Conservation (phyloP, 1,140 invertebrate species). For the Nasonia giraulti region DNA sequence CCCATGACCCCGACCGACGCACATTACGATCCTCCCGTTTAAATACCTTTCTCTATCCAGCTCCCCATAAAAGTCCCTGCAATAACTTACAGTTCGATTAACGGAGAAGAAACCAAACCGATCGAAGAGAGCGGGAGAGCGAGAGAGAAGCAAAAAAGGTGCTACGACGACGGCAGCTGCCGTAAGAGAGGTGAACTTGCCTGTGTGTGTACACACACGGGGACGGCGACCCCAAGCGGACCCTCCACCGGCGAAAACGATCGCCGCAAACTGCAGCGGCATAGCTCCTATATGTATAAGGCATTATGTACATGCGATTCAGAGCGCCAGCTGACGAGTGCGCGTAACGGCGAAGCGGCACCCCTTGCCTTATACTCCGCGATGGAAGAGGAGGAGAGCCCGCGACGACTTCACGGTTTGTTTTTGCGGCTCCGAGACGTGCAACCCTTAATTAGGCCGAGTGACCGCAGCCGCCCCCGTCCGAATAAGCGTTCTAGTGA, state of each 20-base stretch:
- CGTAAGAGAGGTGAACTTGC: neutral
- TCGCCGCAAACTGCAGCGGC: slow-evolving; percentile 7
- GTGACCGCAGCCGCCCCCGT: neutral
- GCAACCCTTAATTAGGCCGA: neutral
- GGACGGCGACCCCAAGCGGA: slow-evolving; percentile 32
- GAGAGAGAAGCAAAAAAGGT: neutral
- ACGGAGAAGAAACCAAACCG: neutral
- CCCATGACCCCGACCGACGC: neutral
- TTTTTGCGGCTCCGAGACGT: too few relatives aligned
- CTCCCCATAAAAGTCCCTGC: neutral
- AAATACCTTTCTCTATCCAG: neutral
- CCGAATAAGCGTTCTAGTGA: too few relatives aligned
- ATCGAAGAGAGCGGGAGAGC: slow-evolving; percentile 19
- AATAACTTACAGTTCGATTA: slow-evolving; percentile 30
- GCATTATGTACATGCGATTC: neutral
- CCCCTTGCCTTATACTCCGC: neutral
- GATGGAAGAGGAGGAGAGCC: neutral
- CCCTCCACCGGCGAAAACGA: slow-evolving; percentile 17
- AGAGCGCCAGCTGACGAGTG: slow-evolving; percentile 4
- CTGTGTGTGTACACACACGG: neutral
- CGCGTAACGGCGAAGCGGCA: neutral
- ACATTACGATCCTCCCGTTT: neutral
- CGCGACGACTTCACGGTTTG: slow-evolving; percentile 16
- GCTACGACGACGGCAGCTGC: neutral
- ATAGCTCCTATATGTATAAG: neutral